These are phyloP conservation scores for Iguana delicatissima DNA, from an alignment of 2,797 vertebrate species.

Conservation along the genomic window DNA sequence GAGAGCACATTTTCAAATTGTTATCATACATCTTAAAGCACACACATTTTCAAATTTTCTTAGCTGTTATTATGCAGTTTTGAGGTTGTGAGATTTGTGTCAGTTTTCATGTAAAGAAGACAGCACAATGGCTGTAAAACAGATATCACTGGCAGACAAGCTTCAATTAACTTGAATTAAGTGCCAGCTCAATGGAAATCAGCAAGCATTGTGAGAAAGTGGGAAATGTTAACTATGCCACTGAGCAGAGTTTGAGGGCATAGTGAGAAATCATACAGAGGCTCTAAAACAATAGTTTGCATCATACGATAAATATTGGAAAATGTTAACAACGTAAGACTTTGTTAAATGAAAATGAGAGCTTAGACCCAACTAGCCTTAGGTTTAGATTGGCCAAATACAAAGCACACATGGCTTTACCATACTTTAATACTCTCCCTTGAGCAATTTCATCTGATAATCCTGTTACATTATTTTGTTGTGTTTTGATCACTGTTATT, in stretches of 20 bases:
- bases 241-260: neutral
- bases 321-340: neutral
- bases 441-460: slow-evolving; percentile 47
- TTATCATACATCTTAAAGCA: neutral
- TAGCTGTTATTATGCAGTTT: neutral
- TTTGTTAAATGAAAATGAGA: neutral
- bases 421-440: slow-evolving; percentile 34
- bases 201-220: slow-evolving; percentile 6
- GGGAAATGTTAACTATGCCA: neutral
- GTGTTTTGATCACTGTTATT: slow-evolving; percentile 54
- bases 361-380: slow-evolving; percentile 11
- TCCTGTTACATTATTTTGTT: slow-evolving; percentile 53
- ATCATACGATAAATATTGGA: neutral
- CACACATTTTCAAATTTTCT: neutral
- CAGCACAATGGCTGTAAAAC: slow-evolving; percentile 1
- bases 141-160: neutral
- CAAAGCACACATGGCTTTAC: slow-evolving; percentile 20
- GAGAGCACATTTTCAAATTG: neutral
- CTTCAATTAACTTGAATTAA: slow-evolving; percentile 19
- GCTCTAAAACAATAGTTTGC: neutral
- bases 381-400: slow-evolving; percentile 35
- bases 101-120: slow-evolving; percentile 6
- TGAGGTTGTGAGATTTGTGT: neutral
- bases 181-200: slow-evolving; percentile 6
- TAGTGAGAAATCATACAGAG: neutral